A percentile compares a stretch with the other conserved stretches of the same genome.
These are phyloP conservation scores for Drosophila ercepeae DNA, from an alignment of 1,140 invertebrate genomes.

Conservation along the genomic window DNA sequence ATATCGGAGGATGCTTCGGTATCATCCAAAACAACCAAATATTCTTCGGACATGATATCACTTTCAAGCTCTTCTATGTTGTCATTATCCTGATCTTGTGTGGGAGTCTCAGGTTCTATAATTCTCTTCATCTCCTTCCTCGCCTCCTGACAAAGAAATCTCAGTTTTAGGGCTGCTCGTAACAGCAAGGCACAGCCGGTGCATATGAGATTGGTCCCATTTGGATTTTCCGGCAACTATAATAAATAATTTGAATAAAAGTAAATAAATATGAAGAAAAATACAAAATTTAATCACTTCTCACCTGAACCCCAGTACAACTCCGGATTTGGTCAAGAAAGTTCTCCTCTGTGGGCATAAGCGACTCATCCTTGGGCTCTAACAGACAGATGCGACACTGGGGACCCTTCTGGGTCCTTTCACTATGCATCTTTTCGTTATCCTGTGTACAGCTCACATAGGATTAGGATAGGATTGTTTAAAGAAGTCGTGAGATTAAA, in stretches of 20 bases:
- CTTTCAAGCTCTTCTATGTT: conserved; percentile 4
- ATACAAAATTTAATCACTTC: not conserved
- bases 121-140: conserved; percentile 27
- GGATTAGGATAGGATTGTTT: conserved; percentile 3
- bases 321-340: conserved; percentile 36
- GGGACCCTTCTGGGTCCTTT: conserved; percentile 10
- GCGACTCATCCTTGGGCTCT: conserved; percentile 49
- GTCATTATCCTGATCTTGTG: not conserved
- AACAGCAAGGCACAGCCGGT: conserved; percentile 55
- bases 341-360: conserved; percentile 34
- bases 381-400: conserved; percentile 65
- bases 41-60: conserved; percentile 26
- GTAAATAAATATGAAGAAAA: not conserved
- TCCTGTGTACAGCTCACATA: not conserved
- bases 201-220: conserved; percentile 57
- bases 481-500: not conserved
- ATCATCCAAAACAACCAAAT: conserved; percentile 31
- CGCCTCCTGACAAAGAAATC: conserved; percentile 51
- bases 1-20: conserved; percentile 10
- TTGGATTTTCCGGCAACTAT: conserved; percentile 36
- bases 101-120: not conserved
- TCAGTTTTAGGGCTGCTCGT: conserved; percentile 53
- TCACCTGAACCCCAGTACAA: conserved; percentile 53
- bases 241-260: not conserved
- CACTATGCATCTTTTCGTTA: conserved; percentile 1